Percentiles rank a stretch among this genome's conserved stretches.
These are phyloP conservation scores for Pogona vitticeps DNA, from an alignment of 2,113 vertebrate genomes.

Conservation along the genomic window DNA sequence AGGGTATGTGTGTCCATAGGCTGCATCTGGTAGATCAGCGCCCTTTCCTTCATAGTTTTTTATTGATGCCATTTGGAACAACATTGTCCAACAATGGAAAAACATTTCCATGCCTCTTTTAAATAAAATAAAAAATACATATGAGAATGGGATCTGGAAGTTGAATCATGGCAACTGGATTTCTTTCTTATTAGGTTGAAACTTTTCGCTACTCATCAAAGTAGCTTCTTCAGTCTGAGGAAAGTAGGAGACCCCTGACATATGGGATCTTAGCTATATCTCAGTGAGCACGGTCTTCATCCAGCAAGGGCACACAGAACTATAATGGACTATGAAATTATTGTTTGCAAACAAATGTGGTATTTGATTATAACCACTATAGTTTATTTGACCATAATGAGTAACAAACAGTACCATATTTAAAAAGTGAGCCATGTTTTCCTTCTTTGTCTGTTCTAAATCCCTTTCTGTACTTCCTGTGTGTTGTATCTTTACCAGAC, in stretches of 20 bases:
- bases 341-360: not conserved
- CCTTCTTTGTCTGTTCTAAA: not conserved
- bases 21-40: not conserved
- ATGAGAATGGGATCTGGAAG: too few species aligned
- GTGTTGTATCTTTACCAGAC: too few species aligned
- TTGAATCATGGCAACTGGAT: too few species aligned
- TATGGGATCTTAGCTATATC: too few species aligned
- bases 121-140: not conserved
- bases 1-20: not conserved
- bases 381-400: too few species aligned
- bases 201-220: too few species aligned
- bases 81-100: too few species aligned
- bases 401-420: not conserved
- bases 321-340: not conserved
- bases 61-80: not conserved
- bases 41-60: too few species aligned
- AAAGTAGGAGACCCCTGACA: too few species aligned
- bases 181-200: too few species aligned
- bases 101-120: not conserved
- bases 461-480: not conserved
- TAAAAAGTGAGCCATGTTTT: not conserved
- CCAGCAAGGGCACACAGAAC: not conserved
- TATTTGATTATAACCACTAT: too few species aligned
- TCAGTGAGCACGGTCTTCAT: not conserved
- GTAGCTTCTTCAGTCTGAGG: too few species aligned